Evolutionary conservation across 2,797 vertebrate species (phyloP), one percentile per base, ranked within the genome.

Genomic region (Argya squamiceps): DNA sequence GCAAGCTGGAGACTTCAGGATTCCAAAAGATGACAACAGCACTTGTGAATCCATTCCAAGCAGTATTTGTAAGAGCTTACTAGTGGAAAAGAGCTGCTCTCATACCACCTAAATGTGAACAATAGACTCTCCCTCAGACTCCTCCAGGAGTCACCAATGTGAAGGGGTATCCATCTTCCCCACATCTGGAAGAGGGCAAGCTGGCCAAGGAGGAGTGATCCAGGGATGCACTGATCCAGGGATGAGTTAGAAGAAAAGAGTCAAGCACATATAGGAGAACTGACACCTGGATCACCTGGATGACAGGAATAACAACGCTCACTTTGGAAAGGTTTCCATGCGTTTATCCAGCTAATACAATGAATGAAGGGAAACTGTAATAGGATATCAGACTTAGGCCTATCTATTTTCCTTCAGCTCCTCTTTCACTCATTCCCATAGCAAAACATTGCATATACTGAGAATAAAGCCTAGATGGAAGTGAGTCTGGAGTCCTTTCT

Each of bases 1-100:
- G 62, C 71, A 79, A 79, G 50, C 79, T 84, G 69, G 43, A 95
- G 63, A 80, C 32, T 80, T 77, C 26, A 80, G 30, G 52, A 87
- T 93, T 95, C 75, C 68, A 80, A 87, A 86, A 77, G 43, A 93
- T 88, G 67, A 94, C 56, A 93, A 80, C 85, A 95, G 64, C 71
- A 85, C 41, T 50, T 87, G 50, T 83, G 86, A 94, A 92, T 32
- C 36, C 19, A 10, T 59, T 88, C 71, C 90, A 95, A 88, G 29
- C 17, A 77, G 32, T 68, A 80, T 82, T 95, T 94, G 4, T 83
- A 71, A 80, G 75, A 70, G 43, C 29, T 91, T 64, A 68, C 17
- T 68, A 34, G 34, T 49, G 49, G 53, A 63, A 84, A 84, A 93
- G 21, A 68, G 49, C 52, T 85, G 56, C n/a, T 83, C 18, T 89